A percentile compares a stretch with the other conserved stretches of the same genome.
Evolutionary conservation across 2,113 vertebrate species (phyloP).

Genomic region (Bos indicus): DNA sequence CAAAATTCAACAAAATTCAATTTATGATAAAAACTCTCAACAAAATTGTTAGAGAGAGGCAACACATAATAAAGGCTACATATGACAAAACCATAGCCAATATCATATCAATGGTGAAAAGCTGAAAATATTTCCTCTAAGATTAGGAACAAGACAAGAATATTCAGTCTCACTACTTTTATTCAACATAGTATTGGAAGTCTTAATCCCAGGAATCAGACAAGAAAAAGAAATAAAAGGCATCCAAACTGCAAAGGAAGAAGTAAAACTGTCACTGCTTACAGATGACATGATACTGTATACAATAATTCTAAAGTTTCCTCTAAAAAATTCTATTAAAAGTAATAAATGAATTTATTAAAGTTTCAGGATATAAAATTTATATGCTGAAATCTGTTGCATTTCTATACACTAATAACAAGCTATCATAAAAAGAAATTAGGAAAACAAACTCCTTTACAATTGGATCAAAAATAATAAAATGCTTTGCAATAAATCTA

Average conservation of each 20-base stretch:
- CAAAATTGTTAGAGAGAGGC: background rate
- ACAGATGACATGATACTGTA: background rate
- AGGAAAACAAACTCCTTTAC: background rate
- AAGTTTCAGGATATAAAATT: background rate
- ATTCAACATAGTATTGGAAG: background rate
- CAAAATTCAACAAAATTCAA: background rate
- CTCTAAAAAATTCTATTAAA: background rate
- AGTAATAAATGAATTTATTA: background rate
- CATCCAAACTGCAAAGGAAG: background rate
- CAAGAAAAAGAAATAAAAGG: background rate
- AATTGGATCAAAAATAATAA: background rate
- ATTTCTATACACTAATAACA: background rate
- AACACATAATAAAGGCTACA: background rate
- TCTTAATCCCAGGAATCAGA: background rate
- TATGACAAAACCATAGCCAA: background rate
- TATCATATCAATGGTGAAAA: background rate
- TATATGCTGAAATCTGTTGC: background rate
- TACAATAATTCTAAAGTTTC: background rate
- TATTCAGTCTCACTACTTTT: background rate
- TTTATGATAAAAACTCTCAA: background rate
- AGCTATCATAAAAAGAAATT: background rate
- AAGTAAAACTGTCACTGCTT: background rate
- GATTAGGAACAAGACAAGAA: background rate
- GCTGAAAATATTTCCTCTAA: background rate
- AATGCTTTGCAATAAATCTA: background rate